A percentile compares a stretch with the other conserved stretches of the same genome.
phyloP scores from a whole-genome alignment of 2,797 vertebrate genomes.

The Eulemur mongoz region DNA sequence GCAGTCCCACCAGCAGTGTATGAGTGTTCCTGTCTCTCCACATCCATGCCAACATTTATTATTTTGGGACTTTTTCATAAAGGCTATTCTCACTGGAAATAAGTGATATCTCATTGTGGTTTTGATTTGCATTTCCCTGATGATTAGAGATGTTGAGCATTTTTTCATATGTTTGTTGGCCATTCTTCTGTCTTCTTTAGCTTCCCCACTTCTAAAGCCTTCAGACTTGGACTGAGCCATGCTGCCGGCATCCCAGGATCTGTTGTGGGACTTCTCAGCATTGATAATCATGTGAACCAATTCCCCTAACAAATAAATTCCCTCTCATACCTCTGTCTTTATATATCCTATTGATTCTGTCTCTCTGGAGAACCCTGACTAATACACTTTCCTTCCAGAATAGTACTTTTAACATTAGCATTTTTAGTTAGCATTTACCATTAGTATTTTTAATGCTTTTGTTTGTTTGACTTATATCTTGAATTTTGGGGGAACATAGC shows the following conservation, averaged over 20 bases:
- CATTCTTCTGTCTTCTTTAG: too few species aligned
- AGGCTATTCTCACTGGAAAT: too few species aligned
- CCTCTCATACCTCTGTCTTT: not conserved
- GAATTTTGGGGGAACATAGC: conserved; percentile 27
- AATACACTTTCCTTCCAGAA: not conserved
- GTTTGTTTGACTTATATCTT: conserved; percentile 32
- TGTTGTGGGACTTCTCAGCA: not conserved
- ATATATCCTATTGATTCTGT: not conserved
- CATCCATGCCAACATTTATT: too few species aligned
- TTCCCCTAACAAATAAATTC: not conserved
- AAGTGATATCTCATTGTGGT: too few species aligned
- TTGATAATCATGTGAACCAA: not conserved
- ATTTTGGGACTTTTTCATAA: too few species aligned
- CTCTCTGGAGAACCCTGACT: not conserved
- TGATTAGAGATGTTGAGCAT: too few species aligned
- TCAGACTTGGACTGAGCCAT: not conserved
- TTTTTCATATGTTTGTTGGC: too few species aligned
- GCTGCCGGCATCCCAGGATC: not conserved
- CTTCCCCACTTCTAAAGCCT: not conserved
- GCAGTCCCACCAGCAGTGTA: too few species aligned
- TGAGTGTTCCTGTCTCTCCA: too few species aligned
- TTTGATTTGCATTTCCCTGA: too few species aligned
- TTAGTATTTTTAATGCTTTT: conserved; percentile 33
- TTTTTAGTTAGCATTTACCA: conserved; percentile 50
- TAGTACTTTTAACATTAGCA: not conserved